phyloP scores from a whole-genome alignment of 2,113 vertebrate genomes.

The Piprites chloris region DNA sequence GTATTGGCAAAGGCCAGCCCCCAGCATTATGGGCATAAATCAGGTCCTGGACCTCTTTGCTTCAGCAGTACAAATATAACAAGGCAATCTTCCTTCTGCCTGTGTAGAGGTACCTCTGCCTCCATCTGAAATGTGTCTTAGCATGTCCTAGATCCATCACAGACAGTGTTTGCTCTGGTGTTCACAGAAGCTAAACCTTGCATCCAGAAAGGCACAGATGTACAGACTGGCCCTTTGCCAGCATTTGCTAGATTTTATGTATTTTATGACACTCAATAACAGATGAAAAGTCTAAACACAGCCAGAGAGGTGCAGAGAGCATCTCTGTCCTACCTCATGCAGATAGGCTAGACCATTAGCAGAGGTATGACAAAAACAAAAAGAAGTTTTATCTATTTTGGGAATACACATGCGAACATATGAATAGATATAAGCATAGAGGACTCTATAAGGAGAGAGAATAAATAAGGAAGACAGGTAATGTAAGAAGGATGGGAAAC shows the following conservation, averaged over 20 bases:
- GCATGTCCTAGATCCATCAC: neutral
- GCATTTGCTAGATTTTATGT: fast-evolving
- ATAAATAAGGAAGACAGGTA: neutral
- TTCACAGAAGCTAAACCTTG: neutral
- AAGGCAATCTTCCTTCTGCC: neutral
- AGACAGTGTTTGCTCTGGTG: fast-evolving
- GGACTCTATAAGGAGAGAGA: neutral
- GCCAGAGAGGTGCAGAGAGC: neutral
- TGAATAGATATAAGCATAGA: neutral
- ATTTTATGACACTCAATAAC: neutral
- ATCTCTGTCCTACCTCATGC: neutral
- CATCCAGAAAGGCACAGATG: neutral
- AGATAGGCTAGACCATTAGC: neutral
- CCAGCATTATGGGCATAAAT: fast-evolving
- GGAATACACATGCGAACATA: neutral
- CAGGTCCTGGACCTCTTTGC: neutral
- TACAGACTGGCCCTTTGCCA: neutral
- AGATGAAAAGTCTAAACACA: neutral
- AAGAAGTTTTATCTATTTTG: neutral
- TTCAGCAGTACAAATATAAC: neutral
- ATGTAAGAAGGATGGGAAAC: neutral
- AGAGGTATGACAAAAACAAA: neutral
- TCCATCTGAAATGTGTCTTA: neutral
- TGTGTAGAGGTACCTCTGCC: no score
- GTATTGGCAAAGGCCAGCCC: neutral